Evolutionary conservation across 2,113 vertebrate genomes (phyloP), one percentile per base, ranked within the genome.

Genomic region (Psettodes erumei): DNA sequence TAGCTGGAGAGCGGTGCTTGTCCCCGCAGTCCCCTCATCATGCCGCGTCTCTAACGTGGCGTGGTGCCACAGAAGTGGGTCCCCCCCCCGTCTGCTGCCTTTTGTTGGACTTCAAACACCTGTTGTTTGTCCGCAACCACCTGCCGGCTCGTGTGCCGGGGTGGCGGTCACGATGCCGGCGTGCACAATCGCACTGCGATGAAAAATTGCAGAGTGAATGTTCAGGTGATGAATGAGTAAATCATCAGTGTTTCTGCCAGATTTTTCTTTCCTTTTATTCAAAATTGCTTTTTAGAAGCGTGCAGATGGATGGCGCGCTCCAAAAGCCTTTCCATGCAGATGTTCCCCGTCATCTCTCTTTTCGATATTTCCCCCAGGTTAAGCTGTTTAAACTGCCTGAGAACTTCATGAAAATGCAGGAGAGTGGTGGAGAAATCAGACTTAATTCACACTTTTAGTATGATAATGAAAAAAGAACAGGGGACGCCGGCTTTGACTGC

Each of bases 111-210:
- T 12, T 56, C 19, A 37, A 30, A 60, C 64, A 75, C 70, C 75
- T 67, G 75, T 70, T 73, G 61, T 73, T 76, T 69, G 51, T 65
- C 55, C 33, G 35, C 18, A 18, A 23, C 28, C 56, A 63, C 21
- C 63, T 73, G 72, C 28, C 10, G 11, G 58, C 21, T 42, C 54
- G 18, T 19, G 32, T 18, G 3, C n/a, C 5, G 11, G 21, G 8
- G 59, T 6, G 9, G 28, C 33, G 1, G 28, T 13, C 19, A 55
- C 12, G 4, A 8, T 40, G 33, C 18, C n/a, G 3, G 12, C 15
- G 1, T 11, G 9, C 15, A 28, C 16, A 43, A 3, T 35, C 28
- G 13, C 16, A 12, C 5, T 13, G 32, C 32, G 18, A 28, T n/a
- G n/a, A 47, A 45, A 30, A 27, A 18, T 2, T 11, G 27, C 58